These are phyloP conservation scores for Catalaphyllia jardinei DNA, from an alignment of 64 coral and sea anemone genomes.

Conservation along the genomic window DNA sequence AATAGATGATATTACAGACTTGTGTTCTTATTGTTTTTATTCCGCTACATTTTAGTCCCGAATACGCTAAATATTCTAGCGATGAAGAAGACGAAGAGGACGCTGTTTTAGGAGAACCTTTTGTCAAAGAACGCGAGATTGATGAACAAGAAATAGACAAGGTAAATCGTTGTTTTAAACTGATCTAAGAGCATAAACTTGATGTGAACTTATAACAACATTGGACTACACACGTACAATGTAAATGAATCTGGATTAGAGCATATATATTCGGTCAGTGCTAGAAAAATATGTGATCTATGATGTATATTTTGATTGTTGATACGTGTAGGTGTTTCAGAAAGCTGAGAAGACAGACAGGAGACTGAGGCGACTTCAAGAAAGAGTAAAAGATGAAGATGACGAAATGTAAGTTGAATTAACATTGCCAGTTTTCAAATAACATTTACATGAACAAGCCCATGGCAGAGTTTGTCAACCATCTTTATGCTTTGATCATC, in stretches of 20 bases:
- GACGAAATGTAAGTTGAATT: constrained; percentile 69
- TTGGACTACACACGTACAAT: no score
- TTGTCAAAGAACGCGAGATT: constrained; percentile 74
- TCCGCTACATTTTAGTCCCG: constrained; percentile 34
- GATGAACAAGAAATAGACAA: constrained; percentile 91
- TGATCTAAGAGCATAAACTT: no score
- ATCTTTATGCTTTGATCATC: no score
- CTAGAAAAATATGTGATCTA: background rate
- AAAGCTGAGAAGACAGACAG: constrained; percentile 94
- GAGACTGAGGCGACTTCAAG: constrained; percentile 86
- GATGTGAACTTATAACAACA: no score
- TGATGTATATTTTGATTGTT: background rate
- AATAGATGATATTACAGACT: background rate
- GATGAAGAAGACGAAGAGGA: constrained; percentile 96
- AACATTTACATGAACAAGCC: no score
- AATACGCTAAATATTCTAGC: constrained; percentile 88
- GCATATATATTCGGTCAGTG: no score
- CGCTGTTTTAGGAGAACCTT: constrained; percentile 82
- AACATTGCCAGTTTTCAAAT: background rate
- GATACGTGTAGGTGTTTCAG: constrained; percentile 69
- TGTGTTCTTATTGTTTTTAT: background rate
- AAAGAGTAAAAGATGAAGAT: constrained; percentile 86
- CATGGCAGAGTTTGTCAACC: no score
- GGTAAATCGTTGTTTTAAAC: constrained; percentile 15
- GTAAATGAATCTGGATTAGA: no score